Evolutionary conservation across 2,888 invertebrate genomes (phyloP).

Genomic region (Conistra vaccinii): DNA sequence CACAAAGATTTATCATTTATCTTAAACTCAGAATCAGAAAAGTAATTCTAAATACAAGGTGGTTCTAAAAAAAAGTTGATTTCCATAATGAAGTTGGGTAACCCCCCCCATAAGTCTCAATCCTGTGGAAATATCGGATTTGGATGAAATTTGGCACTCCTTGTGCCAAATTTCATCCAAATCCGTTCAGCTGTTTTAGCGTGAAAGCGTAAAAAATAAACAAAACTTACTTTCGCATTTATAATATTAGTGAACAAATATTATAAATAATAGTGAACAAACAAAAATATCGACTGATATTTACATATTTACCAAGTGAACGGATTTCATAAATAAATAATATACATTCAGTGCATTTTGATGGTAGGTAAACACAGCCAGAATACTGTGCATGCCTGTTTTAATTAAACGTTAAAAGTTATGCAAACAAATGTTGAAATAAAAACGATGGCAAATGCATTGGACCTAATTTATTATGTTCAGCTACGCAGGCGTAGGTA

Average conservation of each 20-base stretch:
- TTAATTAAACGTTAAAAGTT: conserved; percentile 63
- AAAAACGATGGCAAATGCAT: conserved; percentile 50
- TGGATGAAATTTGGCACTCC: no score
- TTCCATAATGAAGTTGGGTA: neutral
- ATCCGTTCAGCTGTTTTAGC: no score
- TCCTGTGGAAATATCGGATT: no score
- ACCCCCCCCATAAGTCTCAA: no score
- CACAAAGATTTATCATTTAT: conserved; percentile 8
- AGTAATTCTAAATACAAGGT: no score
- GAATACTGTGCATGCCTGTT: conserved; percentile 52
- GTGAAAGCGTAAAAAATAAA: no score
- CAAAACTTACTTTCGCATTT: no score
- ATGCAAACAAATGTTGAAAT: conserved; percentile 44
- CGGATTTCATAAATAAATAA: conserved; percentile 50
- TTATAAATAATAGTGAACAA: no score
- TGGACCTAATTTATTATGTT: conserved; percentile 32
- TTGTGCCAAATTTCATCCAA: no score
- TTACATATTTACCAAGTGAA: conserved; percentile 37
- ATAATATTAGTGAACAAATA: no score
- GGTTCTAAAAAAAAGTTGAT: neutral
- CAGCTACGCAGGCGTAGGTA: conserved; percentile 10
- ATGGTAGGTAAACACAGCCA: conserved; percentile 59
- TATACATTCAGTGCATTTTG: conserved; percentile 48
- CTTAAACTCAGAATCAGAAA: neutral
- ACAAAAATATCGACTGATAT: conserved; percentile 32